A percentile compares a stretch with the other conserved stretches of the same genome.
Evolutionary conservation across 2,888 invertebrate genomes (phyloP).

Genomic region (Drosophila lacicola): DNA sequence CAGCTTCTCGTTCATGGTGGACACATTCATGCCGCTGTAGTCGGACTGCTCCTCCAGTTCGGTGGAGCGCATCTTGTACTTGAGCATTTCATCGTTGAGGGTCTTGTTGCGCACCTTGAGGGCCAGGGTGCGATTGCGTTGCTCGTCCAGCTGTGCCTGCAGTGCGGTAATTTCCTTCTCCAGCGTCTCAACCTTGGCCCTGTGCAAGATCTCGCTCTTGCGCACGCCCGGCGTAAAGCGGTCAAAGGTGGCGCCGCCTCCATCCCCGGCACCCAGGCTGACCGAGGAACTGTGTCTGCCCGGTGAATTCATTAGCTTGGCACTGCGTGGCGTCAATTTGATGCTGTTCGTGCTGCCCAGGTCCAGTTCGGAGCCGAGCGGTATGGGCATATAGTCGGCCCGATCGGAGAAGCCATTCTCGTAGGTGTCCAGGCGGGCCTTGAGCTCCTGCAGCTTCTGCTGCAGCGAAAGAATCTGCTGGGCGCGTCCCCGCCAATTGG

Average conservation of each 20-base stretch:
- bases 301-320: conserved; percentile 20
- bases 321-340: conserved; percentile 21
- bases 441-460: conserved; percentile 89
- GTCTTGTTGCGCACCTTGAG: conserved; percentile 89
- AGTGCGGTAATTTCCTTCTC: conserved; percentile 87
- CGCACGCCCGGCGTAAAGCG: conserved; percentile 85
- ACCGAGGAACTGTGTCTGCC: conserved; percentile 29
- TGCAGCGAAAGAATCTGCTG: conserved; percentile 90
- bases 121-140: conserved; percentile 89
- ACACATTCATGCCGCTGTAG: conserved; percentile 88
- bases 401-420: conserved; percentile 58
- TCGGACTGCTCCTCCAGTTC: conserved; percentile 88
- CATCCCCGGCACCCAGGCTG: conserved; percentile 44
- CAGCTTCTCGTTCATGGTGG: conserved; percentile 86
- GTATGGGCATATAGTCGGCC: conserved; percentile 55
- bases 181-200: conserved; percentile 87
- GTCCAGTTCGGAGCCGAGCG: conserved; percentile 51
- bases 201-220: conserved; percentile 86
- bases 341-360: conserved; percentile 12
- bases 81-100: conserved; percentile 88
- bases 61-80: conserved; percentile 87
- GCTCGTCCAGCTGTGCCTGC: conserved; percentile 87
- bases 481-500: conserved; percentile 91
- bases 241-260: conserved; percentile 55
- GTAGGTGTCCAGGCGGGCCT: conserved; percentile 86